phyloP scores from a whole-genome alignment of 2,888 invertebrate species.

The Caenorhabditis sp. region DNA sequence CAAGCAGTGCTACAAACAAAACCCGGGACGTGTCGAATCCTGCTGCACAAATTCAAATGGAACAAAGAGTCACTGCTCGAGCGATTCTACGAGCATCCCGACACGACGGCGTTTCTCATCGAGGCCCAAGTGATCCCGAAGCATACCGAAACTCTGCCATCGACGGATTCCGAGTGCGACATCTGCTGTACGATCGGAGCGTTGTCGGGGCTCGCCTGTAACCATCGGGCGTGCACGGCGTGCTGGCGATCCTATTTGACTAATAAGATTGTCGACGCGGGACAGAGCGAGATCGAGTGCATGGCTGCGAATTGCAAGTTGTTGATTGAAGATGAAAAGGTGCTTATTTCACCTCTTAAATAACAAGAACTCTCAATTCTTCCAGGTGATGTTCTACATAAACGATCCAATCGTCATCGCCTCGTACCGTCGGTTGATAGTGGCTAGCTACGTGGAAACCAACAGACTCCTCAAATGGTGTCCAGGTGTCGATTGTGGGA shows the following conservation, averaged over 20 bases:
- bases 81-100: constrained; percentile 90
- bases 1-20: constrained; percentile 86
- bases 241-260: constrained; percentile 99
- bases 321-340: constrained; percentile 75
- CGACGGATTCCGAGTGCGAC: constrained; percentile 64
- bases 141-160: constrained; percentile 40
- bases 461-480: constrained; percentile 97
- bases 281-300: constrained; percentile 73
- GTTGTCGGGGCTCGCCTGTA: constrained; percentile 91
- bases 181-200: constrained; percentile 64
- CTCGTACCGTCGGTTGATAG: constrained; percentile 66
- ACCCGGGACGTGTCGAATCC: constrained; percentile 89
- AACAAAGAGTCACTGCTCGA: constrained; percentile 99
- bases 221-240: constrained; percentile 94
- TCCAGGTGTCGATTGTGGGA: constrained; percentile 97
- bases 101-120: constrained; percentile 94
- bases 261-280: constrained; percentile 87
- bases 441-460: constrained; percentile 87
- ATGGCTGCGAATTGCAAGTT: constrained; percentile 69
- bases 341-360: neutral
- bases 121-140: constrained; percentile 90
- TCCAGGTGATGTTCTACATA: constrained; percentile 66
- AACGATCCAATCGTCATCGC: constrained; percentile 48
- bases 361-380: neutral
- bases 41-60: constrained; percentile 98